Evolutionary conservation across 1,140 invertebrate genomes (phyloP), one percentile per base, ranked within the genome.

Genomic region (Centruroides sculpturatus): DNA sequence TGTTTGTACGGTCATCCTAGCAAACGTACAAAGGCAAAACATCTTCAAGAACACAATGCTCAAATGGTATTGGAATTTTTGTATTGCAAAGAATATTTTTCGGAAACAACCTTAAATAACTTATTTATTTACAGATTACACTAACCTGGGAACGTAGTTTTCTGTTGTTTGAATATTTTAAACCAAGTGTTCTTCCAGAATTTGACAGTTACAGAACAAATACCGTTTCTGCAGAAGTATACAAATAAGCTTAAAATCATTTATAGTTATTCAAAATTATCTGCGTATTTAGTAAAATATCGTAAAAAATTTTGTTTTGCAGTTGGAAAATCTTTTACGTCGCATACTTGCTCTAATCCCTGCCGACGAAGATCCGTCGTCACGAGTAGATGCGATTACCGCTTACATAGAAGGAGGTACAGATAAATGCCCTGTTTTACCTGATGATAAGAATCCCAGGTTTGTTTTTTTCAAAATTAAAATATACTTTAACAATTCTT

Each of bases 1-100:
- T 96, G 92, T 73, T 74, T 96, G 3, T 95, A 88, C 73, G 83
- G 84, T 34, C 87, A 92, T 76, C 87, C 89, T 1, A 81, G 81
- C 62, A 90, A 85, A 72, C 86, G 84, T 69, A 82, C 77, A 3
- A 85, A 85, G 67, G 73, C 76, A 35, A 73, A 70, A 62, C 80
- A 89, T 74, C 75, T 94, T 4, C 79, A 82, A 55, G 89, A 93
- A 66, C 91, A 95, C 70, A 83, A 83, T 65, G 82, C 83, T 2
- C 77, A 78, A 49, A 64, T 63, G 60, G 71, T 71, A 60, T 47
- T 50, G 35, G 13, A 46, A 1, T 60, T 13, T 55, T 62, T 63
- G 59, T 13, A 36, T 63, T 35, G 53, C 50, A 49, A 56, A 51
- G 48, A 57, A 11, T 34, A 49, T 23, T 35, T 23, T 23, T 23